Conservation (phyloP, 2,888 invertebrate genomes). For the Adela reaumurella region DNA sequence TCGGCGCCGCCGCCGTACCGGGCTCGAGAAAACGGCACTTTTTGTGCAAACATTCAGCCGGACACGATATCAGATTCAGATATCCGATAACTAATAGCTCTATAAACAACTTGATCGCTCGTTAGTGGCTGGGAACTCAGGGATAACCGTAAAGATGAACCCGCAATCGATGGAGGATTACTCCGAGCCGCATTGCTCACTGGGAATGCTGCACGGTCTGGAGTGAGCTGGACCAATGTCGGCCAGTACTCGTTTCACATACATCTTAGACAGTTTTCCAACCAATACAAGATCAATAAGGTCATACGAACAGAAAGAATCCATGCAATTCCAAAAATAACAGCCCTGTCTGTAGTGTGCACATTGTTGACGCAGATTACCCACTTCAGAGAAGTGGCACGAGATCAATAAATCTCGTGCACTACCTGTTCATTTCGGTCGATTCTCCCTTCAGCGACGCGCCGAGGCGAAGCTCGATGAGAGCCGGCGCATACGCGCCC, state of each 20-base stretch:
- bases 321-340: too few species aligned
- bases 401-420: background rate
- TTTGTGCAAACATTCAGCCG: slow-evolving; percentile 17
- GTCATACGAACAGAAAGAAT: too few species aligned
- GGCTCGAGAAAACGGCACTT: slow-evolving; percentile 34
- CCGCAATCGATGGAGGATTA: background rate
- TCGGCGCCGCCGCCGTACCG: background rate
- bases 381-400: background rate
- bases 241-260: too few species aligned
- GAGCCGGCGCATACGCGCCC: background rate
- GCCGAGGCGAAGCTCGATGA: background rate
- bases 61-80: background rate
- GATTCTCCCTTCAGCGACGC: background rate
- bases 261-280: too few species aligned
- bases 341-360: too few species aligned
- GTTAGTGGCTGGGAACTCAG: slow-evolving; percentile 32
- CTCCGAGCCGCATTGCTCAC: too few species aligned
- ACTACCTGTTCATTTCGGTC: background rate
- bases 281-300: too few species aligned
- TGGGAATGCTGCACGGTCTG: too few species aligned
- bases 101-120: slow-evolving; percentile 49
- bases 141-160: background rate
- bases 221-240: too few species aligned
- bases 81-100: slow-evolving; percentile 39
- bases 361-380: too few species aligned